Evolutionary conservation across 2,113 vertebrate species (phyloP).

Genomic region (Rhombomys opimus): DNA sequence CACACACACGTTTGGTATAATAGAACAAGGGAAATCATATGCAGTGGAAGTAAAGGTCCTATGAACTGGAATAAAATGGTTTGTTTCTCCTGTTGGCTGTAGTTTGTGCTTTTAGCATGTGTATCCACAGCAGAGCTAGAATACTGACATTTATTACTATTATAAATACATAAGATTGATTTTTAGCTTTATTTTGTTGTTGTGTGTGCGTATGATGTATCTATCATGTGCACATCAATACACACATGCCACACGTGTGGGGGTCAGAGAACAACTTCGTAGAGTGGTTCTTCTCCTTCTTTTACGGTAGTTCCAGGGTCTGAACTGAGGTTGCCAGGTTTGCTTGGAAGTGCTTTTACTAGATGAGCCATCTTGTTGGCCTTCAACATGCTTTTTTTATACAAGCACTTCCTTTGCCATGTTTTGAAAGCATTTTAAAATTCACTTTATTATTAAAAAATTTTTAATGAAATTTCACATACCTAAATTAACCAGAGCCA

Average conservation of each 20-base stretch:
- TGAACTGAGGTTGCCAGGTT: not conserved
- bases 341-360: not conserved
- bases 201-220: not conserved
- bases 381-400: constrained; percentile 29
- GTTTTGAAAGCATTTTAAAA: not conserved
- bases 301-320: not conserved
- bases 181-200: not conserved
- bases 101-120: not conserved
- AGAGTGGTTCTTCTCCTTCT: not conserved
- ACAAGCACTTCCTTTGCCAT: not conserved
- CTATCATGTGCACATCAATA: not conserved
- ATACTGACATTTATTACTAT: constrained; percentile 6
- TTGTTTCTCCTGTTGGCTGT: not conserved
- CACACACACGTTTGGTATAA: not conserved
- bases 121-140: not conserved
- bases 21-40: not conserved
- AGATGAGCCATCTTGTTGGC: not conserved
- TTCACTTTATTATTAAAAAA: not conserved
- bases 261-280: not conserved
- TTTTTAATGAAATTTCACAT: not conserved
- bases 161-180: not conserved
- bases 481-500: not conserved
- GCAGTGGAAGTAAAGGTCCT: not conserved
- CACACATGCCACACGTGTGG: not conserved
- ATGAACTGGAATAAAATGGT: constrained; percentile 17